Percentiles rank a stretch among this genome's conserved stretches.
These are phyloP conservation scores for Pollenia angustigena DNA, from an alignment of 2,888 invertebrate genomes.

Conservation along the genomic window DNA sequence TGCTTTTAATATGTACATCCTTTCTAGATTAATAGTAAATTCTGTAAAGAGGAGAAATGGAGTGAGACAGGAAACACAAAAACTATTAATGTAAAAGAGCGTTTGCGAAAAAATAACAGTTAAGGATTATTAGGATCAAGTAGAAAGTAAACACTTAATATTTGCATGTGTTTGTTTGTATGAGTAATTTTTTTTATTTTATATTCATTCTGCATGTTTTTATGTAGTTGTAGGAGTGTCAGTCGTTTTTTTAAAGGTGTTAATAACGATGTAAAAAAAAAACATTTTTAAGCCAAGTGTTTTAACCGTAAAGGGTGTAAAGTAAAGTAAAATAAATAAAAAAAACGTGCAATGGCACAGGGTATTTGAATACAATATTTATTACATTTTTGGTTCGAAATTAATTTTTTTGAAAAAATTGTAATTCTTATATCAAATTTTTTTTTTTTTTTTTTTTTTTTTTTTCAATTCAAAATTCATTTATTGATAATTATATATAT, in stretches of 20 bases:
- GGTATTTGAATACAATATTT: no score
- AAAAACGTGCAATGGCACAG: neutral
- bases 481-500: no score
- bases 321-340: neutral
- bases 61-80: neutral
- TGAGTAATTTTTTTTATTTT: neutral
- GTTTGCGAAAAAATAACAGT: conserved; percentile 24
- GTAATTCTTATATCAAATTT: no score
- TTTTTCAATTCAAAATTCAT: no score
- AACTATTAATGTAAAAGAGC: conserved; percentile 22
- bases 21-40: neutral
- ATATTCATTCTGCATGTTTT: neutral
- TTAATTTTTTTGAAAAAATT: no score
- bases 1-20: conserved; percentile 11
- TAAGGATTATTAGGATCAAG: conserved; percentile 60
- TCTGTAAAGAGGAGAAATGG: neutral
- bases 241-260: neutral
- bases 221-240: neutral
- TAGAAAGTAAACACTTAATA: conserved; percentile 58
- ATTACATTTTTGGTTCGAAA: no score
- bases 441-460: no score
- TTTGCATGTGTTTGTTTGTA: conserved; percentile 11
- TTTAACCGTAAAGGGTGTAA: neutral
- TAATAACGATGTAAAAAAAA: conserved; percentile 10
- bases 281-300: neutral